These are phyloP conservation scores for Pocillopora grandis DNA, from an alignment of 92 coral and sea anemone genomes.

Conservation along the genomic window DNA sequence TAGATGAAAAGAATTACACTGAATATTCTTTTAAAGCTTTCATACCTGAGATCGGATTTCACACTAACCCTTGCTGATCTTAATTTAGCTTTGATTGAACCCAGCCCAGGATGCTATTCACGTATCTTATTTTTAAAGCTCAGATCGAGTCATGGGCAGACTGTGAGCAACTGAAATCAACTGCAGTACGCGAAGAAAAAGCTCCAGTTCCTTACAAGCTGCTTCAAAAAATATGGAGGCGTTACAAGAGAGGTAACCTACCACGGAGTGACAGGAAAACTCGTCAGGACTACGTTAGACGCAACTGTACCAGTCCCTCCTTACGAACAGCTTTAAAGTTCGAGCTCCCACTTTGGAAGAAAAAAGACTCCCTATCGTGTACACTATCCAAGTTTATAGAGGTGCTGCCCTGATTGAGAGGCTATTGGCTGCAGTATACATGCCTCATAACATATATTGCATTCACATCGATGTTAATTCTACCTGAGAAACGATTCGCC, in stretches of 20 bases:
- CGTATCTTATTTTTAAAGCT: too few relatives aligned
- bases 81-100: too few relatives aligned
- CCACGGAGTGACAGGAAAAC: neutral
- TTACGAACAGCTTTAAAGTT: neutral
- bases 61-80: too few relatives aligned
- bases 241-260: neutral
- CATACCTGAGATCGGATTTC: too few relatives aligned
- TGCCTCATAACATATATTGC: conserved; percentile 74
- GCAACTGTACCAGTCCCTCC: conserved; percentile 1
- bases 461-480: conserved; percentile 67
- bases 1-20: too few relatives aligned
- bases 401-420: conserved; percentile 59
- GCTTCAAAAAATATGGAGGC: neutral
- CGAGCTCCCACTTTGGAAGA: conserved; percentile 19
- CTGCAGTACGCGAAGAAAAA: neutral
- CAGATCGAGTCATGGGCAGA: conserved; percentile 9
- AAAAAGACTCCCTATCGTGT: conserved; percentile 56
- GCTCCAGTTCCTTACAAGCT: conserved; percentile 1
- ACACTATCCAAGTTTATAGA: conserved; percentile 50
- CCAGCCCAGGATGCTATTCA: too few relatives aligned
- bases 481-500: conserved; percentile 14
- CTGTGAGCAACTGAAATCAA: conserved; percentile 15
- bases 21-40: too few relatives aligned
- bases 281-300: neutral
- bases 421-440: conserved; percentile 52